phyloP scores from a whole-genome alignment of 2,888 invertebrate genomes.

The Idaea straminata region DNA sequence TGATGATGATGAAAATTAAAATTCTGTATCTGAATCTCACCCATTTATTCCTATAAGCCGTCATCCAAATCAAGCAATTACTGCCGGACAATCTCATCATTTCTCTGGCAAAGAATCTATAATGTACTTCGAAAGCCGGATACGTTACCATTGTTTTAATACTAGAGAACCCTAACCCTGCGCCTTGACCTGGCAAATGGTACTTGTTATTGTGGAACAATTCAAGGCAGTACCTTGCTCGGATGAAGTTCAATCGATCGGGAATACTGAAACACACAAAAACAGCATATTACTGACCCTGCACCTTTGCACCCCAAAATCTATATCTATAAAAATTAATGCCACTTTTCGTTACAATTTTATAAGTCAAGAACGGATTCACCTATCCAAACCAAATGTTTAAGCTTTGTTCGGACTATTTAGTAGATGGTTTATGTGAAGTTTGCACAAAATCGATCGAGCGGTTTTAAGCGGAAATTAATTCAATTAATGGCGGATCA shows the following conservation, averaged over 20 bases:
- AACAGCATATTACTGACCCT: not conserved
- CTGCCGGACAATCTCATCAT: constrained; percentile 79
- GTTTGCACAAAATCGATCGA: too few species aligned
- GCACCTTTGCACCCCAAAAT: too few species aligned
- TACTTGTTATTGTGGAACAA: constrained; percentile 55
- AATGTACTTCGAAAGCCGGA: constrained; percentile 80
- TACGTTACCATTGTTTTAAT: constrained; percentile 63
- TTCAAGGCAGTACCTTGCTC: constrained; percentile 56
- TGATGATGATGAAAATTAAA: too few species aligned
- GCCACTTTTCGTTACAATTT: too few species aligned
- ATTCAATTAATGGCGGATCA: too few species aligned
- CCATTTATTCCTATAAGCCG: constrained; percentile 67
- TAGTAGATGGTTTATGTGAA: too few species aligned
- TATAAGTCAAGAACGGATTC: too few species aligned
- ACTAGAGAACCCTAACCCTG: constrained; percentile 42
- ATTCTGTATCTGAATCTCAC: constrained; percentile 35
- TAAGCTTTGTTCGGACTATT: too few species aligned
- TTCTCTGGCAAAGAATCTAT: constrained; percentile 81
- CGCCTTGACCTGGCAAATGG: constrained; percentile 41
- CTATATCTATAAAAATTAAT: too few species aligned
- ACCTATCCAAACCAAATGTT: too few species aligned
- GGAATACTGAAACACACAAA: constrained; percentile 44
- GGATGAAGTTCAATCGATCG: constrained; percentile 55
- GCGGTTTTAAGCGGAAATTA: too few species aligned
- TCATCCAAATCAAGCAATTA: constrained; percentile 58